Conservation (phyloP, 1,140 invertebrate species). For the silkworm (Bombyx mori) region ASM3026992v2 NC_085129.1:8674001-8674500, state of each 20-base stretch:
- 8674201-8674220: conserved; percentile 93
- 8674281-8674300: conserved; percentile 12
- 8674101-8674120: conserved; percentile 90
- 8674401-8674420: too few species aligned
- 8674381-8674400: too few species aligned
- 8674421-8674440: too few species aligned
- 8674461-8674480: too few species aligned
- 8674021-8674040: conserved; percentile 5
- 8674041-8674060: conserved; percentile 81
- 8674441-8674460: too few species aligned
- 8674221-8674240: conserved; percentile 93
- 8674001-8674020: too few species aligned
- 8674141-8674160: conserved; percentile 89
- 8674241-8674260: conserved; percentile 86
- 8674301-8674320: too few species aligned
- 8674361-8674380: too few species aligned
- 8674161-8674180: conserved; percentile 82
- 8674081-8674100: conserved; percentile 92
- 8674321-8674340: too few species aligned
- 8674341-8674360: too few species aligned
- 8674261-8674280: conserved; percentile 89
- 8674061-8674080: conserved; percentile 92
- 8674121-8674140: conserved; percentile 92
- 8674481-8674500: too few species aligned
- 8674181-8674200: conserved; percentile 89